Conservation (phyloP, 2,113 vertebrate species). For the Notiomystis cincta region DNA sequence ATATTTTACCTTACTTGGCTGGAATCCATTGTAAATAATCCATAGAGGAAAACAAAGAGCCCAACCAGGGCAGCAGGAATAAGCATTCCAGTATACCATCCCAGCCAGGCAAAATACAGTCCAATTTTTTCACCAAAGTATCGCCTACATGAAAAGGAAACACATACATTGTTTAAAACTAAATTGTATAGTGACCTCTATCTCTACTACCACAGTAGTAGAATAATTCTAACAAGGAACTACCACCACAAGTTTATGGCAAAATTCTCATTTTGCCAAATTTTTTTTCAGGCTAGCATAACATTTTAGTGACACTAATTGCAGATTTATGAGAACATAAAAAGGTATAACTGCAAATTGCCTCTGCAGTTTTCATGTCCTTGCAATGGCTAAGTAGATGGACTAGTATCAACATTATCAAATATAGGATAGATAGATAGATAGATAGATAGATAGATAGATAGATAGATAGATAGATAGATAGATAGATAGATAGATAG, state of each 20-base stretch:
- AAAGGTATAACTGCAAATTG: not conserved
- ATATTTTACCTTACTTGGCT: slow-evolving; percentile 93
- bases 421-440: not conserved
- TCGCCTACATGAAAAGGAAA: slow-evolving; percentile 73
- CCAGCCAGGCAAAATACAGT: slow-evolving; percentile 96
- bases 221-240: not conserved
- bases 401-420: not conserved
- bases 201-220: not conserved
- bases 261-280: not conserved
- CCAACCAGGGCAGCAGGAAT: slow-evolving; percentile 95
- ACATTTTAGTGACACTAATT: not conserved
- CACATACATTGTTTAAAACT: not conserved
- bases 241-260: not conserved
- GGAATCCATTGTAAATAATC: slow-evolving; percentile 95
- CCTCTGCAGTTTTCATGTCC: not conserved
- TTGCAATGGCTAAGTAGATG: not conserved
- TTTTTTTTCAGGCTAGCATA: not conserved
- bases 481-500: not conserved
- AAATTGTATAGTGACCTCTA: not conserved
- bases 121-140: slow-evolving; percentile 99
- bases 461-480: not conserved
- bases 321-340: not conserved
- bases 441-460: not conserved
- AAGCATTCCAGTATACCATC: slow-evolving; percentile 98
- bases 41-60: slow-evolving; percentile 96